Conservation (phyloP, 2,113 vertebrate genomes). For the Dasyornis broadbenti region DNA sequence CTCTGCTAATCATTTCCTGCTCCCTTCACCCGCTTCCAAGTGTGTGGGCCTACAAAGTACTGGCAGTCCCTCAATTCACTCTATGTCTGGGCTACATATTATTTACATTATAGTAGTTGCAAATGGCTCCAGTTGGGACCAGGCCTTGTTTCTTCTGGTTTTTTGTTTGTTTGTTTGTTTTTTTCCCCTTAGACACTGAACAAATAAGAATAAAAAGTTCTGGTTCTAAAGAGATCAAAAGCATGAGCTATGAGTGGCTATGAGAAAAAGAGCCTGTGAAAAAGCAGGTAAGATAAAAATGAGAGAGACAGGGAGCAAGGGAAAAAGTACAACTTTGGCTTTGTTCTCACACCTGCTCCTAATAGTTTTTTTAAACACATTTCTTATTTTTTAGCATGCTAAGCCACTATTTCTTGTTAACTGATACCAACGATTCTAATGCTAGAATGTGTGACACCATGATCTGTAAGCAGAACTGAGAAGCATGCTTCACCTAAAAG, state of each 20-base stretch:
- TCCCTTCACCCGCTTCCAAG: neutral
- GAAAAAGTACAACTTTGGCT: neutral
- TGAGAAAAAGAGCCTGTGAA: neutral
- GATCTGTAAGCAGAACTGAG: neutral
- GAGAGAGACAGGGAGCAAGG: neutral
- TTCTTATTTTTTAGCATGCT: neutral
- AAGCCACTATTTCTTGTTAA: neutral
- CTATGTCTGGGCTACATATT: neutral
- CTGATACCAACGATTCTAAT: neutral
- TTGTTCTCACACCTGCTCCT: neutral
- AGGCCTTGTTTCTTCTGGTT: neutral
- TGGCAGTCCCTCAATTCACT: conserved; percentile 27
- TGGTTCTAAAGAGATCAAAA: neutral
- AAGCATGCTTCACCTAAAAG: neutral
- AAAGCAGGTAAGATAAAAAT: neutral
- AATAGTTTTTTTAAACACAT: neutral
- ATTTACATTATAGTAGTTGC: neutral
- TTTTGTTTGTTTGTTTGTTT: neutral
- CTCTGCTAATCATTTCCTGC: neutral
- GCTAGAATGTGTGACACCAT: neutral
- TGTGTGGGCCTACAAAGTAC: conserved; percentile 48
- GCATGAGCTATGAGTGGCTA: rapidly evolving
- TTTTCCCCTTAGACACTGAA: neutral
- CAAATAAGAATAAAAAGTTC: neutral
- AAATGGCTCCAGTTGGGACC: neutral